Evolutionary conservation across 1,140 invertebrate genomes (phyloP).

Genomic region (Solen grandis): DNA sequence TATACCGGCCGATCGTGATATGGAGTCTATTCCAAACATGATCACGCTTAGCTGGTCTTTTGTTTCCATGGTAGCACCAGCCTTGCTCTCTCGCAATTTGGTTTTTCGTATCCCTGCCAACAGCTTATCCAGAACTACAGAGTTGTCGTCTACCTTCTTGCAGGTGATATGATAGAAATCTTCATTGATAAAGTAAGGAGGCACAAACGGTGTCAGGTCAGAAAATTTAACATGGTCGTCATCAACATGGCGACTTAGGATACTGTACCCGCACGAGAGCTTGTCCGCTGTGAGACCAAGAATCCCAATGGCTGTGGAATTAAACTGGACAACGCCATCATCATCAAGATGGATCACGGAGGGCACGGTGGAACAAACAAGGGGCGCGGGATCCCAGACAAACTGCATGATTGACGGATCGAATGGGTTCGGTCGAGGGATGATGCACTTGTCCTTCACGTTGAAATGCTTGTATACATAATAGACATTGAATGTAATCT

Average conservation of each 20-base stretch:
- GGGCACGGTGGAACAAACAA: conserved; percentile 82
- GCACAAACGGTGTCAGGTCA: conserved; percentile 62
- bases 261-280: conserved; percentile 70
- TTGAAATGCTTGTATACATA: conserved; percentile 56
- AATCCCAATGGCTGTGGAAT: conserved; percentile 62
- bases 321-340: conserved; percentile 70
- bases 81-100: too few relatives aligned
- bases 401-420: conserved; percentile 86
- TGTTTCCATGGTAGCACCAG: conserved; percentile 25
- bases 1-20: conserved; percentile 91
- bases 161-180: conserved; percentile 80
- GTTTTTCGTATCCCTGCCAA: conserved; percentile 60
- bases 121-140: conserved; percentile 59
- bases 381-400: conserved; percentile 83
- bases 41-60: conserved; percentile 83
- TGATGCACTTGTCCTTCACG: conserved; percentile 85
- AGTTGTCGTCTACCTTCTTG: conserved; percentile 76
- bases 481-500: conserved; percentile 40
- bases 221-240: conserved; percentile 73
- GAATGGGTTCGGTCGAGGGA: conserved; percentile 88
- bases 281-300: conserved; percentile 63
- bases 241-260: conserved; percentile 44
- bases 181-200: conserved; percentile 72
- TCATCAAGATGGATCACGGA: conserved; percentile 79
- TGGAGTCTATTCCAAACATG: conserved; percentile 90